phyloP scores from a whole-genome alignment of 2,113 vertebrate genomes.

The Oncorhynchus keta region DNA sequence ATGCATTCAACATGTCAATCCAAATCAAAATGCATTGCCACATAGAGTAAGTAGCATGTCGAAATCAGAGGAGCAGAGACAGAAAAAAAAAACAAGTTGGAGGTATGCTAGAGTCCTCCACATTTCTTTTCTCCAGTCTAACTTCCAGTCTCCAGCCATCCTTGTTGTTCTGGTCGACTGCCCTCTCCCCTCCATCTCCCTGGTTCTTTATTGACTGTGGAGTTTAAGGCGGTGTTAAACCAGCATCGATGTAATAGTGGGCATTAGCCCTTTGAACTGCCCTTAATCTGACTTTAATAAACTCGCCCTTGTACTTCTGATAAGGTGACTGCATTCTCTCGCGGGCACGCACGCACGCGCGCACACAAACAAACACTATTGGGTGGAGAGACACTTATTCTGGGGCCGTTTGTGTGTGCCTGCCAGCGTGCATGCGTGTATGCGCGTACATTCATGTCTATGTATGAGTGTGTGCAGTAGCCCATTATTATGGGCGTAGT shows the following conservation, averaged over 20 bases:
- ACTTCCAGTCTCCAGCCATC: slow-evolving; percentile 1
- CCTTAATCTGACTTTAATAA: slow-evolving; percentile 72
- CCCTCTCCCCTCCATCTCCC: slow-evolving; percentile 46
- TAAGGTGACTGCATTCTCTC: slow-evolving; percentile 1
- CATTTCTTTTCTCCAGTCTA: background rate
- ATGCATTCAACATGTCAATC: background rate
- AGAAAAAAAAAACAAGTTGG: too few relatives aligned
- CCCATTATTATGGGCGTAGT: slow-evolving; percentile 31
- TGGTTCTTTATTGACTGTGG: slow-evolving; percentile 68
- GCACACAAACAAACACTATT: slow-evolving; percentile 8
- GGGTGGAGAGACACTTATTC: background rate
- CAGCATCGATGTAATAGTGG: slow-evolving; percentile 66
- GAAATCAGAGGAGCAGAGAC: too few relatives aligned
- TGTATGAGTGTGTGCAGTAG: slow-evolving; percentile 16
- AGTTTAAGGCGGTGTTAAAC: slow-evolving; percentile 66
- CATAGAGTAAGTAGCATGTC: too few relatives aligned
- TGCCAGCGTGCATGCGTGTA: background rate
- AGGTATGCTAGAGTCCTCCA: too few relatives aligned
- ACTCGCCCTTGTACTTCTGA: slow-evolving; percentile 59
- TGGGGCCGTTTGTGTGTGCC: slow-evolving; percentile 16
- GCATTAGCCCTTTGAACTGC: slow-evolving; percentile 71
- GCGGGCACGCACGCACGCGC: background rate
- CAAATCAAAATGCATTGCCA: background rate
- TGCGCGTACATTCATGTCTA: background rate
- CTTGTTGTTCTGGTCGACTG: slow-evolving; percentile 14